These are phyloP conservation scores for Cephus rjabovi DNA, from an alignment of 2,888 invertebrate species.

Conservation along the genomic window DNA sequence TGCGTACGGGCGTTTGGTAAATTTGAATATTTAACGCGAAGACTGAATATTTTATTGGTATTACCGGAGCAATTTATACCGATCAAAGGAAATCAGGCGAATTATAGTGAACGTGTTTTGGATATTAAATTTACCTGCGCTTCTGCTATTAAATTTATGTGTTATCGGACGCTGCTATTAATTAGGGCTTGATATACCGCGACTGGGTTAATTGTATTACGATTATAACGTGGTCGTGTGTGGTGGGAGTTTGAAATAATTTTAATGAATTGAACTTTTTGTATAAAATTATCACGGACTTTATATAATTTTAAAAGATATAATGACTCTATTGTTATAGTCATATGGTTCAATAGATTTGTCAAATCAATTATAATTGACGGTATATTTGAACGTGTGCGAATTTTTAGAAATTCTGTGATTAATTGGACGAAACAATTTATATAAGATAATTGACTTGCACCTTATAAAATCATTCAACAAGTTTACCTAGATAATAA, in stretches of 20 bases:
- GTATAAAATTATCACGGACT: not conserved
- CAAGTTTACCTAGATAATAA: not conserved
- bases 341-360: too few relatives aligned
- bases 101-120: not conserved
- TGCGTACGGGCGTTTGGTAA: too few relatives aligned
- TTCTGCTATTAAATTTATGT: not conserved
- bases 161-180: not conserved
- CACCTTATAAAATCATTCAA: not conserved
- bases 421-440: not conserved
- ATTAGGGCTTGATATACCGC: not conserved
- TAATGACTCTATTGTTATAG: too few relatives aligned
- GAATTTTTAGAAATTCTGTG: not conserved
- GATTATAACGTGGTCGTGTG: not conserved
- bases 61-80: not conserved
- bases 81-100: not conserved
- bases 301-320: not conserved
- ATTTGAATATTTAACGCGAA: too few relatives aligned
- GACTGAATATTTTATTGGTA: not conserved
- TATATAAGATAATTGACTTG: not conserved
- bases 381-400: too few relatives aligned
- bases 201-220: not conserved
- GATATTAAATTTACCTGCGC: not conserved
- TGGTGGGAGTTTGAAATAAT: not conserved
- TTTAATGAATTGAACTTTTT: not conserved
- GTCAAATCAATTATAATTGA: too few relatives aligned